phyloP scores from a whole-genome alignment of 2,113 vertebrate genomes.

The Epinephelus cyanopodus region DNA sequence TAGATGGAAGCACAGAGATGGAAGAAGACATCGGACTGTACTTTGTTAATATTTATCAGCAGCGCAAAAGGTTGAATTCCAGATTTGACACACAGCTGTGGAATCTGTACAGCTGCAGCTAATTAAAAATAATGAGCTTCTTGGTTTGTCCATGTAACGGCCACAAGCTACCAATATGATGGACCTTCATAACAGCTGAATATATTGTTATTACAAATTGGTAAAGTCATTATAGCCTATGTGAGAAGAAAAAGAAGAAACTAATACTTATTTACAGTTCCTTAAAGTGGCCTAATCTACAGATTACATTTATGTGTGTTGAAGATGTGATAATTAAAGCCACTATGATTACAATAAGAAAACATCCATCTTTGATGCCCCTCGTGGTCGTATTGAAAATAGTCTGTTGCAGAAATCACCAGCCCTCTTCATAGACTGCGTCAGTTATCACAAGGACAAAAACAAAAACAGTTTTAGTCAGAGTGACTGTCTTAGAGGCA shows the following conservation, averaged over 20 bases:
- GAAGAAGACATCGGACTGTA: background rate
- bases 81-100: conserved; percentile 28
- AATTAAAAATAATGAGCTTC: conserved; percentile 60
- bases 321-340: background rate
- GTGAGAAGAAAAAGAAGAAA: background rate
- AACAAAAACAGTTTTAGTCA: too few species aligned
- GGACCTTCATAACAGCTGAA: conserved; percentile 1
- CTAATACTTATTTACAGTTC: background rate
- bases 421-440: background rate
- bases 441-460: background rate
- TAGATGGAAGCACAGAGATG: background rate
- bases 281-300: background rate
- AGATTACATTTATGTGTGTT: background rate
- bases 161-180: conserved; percentile 15
- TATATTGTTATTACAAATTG: background rate
- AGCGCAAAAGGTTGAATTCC: background rate
- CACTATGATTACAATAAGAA: background rate
- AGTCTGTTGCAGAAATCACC: background rate
- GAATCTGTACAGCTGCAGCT: conserved; percentile 6
- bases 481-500: too few species aligned
- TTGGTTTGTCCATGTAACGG: conserved; percentile 31
- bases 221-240: background rate
- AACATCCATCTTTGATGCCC: background rate
- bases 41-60: conserved; percentile 22
- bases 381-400: background rate